Conservation (phyloP, 1,140 invertebrate genomes). For the Mylabris phalerata region DNA sequence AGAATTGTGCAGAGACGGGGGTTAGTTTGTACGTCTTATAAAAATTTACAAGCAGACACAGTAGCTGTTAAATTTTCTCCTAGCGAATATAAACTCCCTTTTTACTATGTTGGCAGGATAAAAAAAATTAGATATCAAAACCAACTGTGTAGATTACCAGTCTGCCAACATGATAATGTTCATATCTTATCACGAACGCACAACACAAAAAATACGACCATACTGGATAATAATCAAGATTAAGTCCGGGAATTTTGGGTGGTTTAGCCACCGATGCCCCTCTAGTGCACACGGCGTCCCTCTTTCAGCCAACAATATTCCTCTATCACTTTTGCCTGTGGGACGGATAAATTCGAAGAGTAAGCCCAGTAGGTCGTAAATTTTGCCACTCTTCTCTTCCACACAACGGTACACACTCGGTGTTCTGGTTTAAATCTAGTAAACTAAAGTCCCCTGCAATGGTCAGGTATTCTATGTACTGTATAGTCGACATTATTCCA, state of each 20-base stretch:
- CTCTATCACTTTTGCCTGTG: neutral
- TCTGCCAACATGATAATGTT: conserved; percentile 20
- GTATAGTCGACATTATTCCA: neutral
- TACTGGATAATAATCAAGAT: conserved; percentile 26
- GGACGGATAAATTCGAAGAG: conserved; percentile 26
- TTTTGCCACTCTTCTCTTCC: conserved; percentile 15
- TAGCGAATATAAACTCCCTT: neutral
- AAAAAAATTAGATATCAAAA: conserved; percentile 7
- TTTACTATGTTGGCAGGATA: neutral
- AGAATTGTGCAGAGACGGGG: too few relatives aligned
- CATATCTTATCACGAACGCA: conserved; percentile 21
- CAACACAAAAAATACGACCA: conserved; percentile 20
- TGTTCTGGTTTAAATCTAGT: conserved; percentile 22
- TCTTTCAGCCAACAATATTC: too few relatives aligned
- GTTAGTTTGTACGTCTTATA: neutral
- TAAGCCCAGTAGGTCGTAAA: conserved; percentile 28
- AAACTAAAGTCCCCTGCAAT: conserved; percentile 13
- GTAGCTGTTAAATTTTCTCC: conserved; percentile 15
- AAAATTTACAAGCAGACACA: conserved; percentile 12
- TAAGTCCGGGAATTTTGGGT: conserved; percentile 12
- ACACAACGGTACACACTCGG: too few relatives aligned
- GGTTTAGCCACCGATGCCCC: conserved; percentile 4
- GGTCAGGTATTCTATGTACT: conserved; percentile 12
- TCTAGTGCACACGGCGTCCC: neutral
- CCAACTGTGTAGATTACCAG: conserved; percentile 16